These are phyloP conservation scores for Oxygymnocypris stewartii DNA, from an alignment of 2,113 vertebrate species.

Conservation along the genomic window DNA sequence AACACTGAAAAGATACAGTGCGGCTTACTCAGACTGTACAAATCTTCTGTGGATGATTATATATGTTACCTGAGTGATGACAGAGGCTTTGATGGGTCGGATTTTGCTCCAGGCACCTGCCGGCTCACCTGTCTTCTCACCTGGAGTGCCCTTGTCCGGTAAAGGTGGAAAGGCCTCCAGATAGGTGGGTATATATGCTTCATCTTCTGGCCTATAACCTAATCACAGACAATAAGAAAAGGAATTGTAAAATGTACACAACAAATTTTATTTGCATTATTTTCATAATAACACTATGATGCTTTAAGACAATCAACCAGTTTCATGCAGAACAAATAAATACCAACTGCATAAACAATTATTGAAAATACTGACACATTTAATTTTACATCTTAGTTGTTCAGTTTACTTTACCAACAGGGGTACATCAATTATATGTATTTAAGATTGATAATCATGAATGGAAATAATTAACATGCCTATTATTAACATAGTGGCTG, in stretches of 20 bases:
- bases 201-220: slow-evolving; percentile 79
- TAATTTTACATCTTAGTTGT: no score
- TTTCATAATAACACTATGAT: neutral
- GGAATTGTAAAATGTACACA: neutral
- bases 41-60: neutral
- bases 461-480: no score
- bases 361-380: no score
- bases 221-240: slow-evolving; percentile 27
- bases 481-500: no score
- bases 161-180: slow-evolving; percentile 79
- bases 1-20: neutral
- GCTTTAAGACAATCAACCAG: no score
- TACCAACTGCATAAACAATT: no score
- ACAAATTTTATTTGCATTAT: neutral
- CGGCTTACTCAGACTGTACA: neutral
- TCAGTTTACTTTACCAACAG: no score
- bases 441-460: no score
- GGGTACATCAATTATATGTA: no score
- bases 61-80: slow-evolving; percentile 77
- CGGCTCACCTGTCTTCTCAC: slow-evolving; percentile 73
- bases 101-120: slow-evolving; percentile 75
- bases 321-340: no score
- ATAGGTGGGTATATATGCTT: slow-evolving; percentile 79
- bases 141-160: slow-evolving; percentile 75
- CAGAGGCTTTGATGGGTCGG: slow-evolving; percentile 76